These are phyloP conservation scores for Brachyopa scutellaris DNA, from an alignment of 2,888 invertebrate genomes.

Conservation along the genomic window DNA sequence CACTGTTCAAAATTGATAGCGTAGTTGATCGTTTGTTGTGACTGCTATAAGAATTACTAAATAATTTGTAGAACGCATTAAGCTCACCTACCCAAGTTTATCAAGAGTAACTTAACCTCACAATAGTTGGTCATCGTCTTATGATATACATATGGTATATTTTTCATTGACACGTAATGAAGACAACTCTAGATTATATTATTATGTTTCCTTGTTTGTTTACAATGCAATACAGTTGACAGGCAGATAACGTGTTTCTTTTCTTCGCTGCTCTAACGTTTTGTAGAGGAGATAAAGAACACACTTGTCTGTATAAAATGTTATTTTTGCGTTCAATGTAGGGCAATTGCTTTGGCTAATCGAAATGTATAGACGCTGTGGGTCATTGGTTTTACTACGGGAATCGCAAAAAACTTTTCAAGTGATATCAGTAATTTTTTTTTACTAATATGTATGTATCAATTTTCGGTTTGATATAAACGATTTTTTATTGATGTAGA, in stretches of 20 bases:
- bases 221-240: too few species aligned
- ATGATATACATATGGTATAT: too few species aligned
- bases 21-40: slow-evolving; percentile 14
- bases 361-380: background rate
- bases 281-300: background rate
- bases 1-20: too few species aligned
- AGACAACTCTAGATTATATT: too few species aligned
- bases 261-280: background rate
- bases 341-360: slow-evolving; percentile 6
- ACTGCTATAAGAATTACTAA: slow-evolving; percentile 14
- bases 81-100: slow-evolving; percentile 2
- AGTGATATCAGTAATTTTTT: too few species aligned
- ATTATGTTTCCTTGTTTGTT: background rate
- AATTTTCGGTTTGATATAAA: background rate
- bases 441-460: background rate
- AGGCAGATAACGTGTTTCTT: too few species aligned
- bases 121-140: too few species aligned
- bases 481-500: too few species aligned
- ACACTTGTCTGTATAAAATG: background rate
- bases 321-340: slow-evolving; percentile 17
- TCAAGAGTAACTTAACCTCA: background rate
- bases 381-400: slow-evolving; percentile 18
- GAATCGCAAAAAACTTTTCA: background rate
- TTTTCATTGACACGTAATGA: background rate
- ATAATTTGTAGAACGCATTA: background rate